Evolutionary conservation across 2,113 vertebrate species (phyloP).

Genomic region (Cygnus buccinator): DNA sequence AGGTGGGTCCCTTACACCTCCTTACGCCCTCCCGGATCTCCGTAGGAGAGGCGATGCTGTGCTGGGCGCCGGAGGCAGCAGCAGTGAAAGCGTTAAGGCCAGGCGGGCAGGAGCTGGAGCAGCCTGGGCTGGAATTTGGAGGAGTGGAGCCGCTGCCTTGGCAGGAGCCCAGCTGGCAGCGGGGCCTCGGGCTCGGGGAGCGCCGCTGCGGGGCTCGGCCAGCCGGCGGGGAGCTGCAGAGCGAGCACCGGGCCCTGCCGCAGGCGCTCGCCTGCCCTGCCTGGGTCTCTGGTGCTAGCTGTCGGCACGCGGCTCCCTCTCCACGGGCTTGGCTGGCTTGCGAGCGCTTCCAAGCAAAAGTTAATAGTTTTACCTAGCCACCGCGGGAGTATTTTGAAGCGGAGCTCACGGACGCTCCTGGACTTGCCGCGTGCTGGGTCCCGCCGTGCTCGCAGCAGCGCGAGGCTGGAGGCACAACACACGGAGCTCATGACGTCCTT

Average conservation of each 20-base stretch:
- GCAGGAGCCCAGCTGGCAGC: conserved; percentile 58
- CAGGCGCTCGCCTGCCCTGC: neutral
- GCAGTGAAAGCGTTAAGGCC: conserved; percentile 33
- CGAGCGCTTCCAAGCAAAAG: neutral
- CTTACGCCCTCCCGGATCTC: neutral
- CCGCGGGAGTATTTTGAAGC: neutral
- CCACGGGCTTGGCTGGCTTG: neutral
- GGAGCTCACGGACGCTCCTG: neutral
- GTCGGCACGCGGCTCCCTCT: neutral
- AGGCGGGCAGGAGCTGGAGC: neutral
- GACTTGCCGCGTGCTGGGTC: neutral
- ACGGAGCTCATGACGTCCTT: neutral
- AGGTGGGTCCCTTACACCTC: neutral
- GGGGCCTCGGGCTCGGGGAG: conserved; percentile 3
- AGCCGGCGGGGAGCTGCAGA: neutral
- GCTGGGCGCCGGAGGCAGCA: neutral
- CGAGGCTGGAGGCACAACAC: neutral
- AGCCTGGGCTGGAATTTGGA: conserved; percentile 41
- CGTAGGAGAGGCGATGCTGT: fast-evolving
- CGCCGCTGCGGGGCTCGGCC: conserved; percentile 3
- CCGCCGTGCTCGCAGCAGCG: too few species aligned
- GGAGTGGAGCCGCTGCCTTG: conserved; percentile 56
- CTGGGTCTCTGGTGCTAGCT: neutral
- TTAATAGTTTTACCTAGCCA: neutral
- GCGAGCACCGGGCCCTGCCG: neutral